These are phyloP conservation scores for Phlogophora meticulosa DNA, from an alignment of 2,888 invertebrate species.

Conservation along the genomic window DNA sequence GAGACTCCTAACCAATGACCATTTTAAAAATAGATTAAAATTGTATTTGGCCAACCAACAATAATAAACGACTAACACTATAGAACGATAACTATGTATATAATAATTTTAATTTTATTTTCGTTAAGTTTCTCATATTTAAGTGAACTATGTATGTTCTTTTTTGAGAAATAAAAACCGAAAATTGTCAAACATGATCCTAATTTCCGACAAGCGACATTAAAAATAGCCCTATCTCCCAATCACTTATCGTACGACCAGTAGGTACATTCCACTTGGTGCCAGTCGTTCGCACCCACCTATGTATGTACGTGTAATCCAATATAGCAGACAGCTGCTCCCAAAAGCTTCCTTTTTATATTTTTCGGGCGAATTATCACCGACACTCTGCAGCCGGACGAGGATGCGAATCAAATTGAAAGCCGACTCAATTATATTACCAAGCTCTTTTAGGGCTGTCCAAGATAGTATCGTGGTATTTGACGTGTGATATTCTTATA, in stretches of 20 bases:
- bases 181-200: not conserved
- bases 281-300: constrained; percentile 61
- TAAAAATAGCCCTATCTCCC: constrained; percentile 44
- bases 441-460: constrained; percentile 82
- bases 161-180: too few relatives aligned
- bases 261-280: constrained; percentile 34
- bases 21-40: too few relatives aligned
- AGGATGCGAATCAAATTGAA: constrained; percentile 91
- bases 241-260: constrained; percentile 49
- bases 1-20: too few relatives aligned
- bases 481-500: constrained; percentile 6
- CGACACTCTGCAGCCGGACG: constrained; percentile 87
- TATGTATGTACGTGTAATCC: constrained; percentile 86
- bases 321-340: constrained; percentile 88
- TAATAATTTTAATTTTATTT: too few relatives aligned
- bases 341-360: constrained; percentile 87
- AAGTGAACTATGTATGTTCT: too few relatives aligned
- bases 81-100: too few relatives aligned
- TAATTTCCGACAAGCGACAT: constrained; percentile 24
- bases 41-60: too few relatives aligned
- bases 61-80: too few relatives aligned
- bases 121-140: too few relatives aligned
- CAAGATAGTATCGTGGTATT: constrained; percentile 21
- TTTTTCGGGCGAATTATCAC: constrained; percentile 91
- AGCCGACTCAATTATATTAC: constrained; percentile 90